phyloP scores from a whole-genome alignment of 1,140 invertebrate genomes.

The Steinernema khuongi region DNA sequence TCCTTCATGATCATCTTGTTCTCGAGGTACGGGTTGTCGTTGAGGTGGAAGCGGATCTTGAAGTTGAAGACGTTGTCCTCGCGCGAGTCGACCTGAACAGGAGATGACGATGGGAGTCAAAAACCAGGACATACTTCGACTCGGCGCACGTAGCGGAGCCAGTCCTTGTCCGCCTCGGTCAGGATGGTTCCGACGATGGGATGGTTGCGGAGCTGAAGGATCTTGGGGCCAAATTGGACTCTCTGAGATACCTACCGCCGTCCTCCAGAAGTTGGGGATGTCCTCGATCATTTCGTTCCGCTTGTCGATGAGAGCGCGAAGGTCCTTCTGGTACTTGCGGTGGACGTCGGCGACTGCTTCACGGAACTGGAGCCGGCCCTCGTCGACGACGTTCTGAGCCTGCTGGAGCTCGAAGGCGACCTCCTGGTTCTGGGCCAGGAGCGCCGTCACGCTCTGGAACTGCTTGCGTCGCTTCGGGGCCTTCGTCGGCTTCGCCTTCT shows the following conservation, averaged over 20 bases:
- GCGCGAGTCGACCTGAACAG: neutral
- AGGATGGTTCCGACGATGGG: neutral
- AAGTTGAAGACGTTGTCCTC: conserved; percentile 10
- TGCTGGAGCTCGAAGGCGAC: conserved; percentile 8
- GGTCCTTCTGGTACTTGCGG: neutral
- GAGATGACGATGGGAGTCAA: neutral
- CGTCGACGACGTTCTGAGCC: neutral
- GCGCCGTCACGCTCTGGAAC: neutral
- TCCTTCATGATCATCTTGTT: conserved; percentile 10
- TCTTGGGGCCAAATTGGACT: neutral
- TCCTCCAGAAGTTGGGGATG: neutral
- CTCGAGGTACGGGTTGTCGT: conserved; percentile 6
- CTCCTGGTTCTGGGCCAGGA: neutral
- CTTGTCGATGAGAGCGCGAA: neutral
- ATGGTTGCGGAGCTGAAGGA: neutral
- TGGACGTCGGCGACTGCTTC: neutral
- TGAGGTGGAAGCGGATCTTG: conserved; percentile 5
- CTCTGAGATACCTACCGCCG: neutral
- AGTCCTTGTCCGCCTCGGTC: neutral
- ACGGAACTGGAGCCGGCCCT: neutral
- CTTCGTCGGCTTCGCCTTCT: neutral
- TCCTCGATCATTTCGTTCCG: neutral
- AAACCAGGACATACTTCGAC: neutral
- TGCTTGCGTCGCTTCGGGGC: neutral
- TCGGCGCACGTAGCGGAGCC: neutral